Conservation (phyloP, 2,888 invertebrate species). For the Eristalinus sepulchralis region DNA sequence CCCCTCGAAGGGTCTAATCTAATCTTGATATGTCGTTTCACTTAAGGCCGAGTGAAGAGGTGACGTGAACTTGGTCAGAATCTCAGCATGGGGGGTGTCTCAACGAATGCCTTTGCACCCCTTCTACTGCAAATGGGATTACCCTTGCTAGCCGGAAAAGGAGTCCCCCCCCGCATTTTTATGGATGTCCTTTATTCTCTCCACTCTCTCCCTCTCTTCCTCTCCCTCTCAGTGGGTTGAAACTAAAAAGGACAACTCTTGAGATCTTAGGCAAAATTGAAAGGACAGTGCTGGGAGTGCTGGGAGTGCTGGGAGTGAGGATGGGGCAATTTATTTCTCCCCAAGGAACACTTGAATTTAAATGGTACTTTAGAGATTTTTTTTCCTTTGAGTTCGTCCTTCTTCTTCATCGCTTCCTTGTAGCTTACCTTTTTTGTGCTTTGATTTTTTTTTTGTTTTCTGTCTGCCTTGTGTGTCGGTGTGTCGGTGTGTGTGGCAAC, state of each 20-base stretch:
- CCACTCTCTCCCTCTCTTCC: neutral
- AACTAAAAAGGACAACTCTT: slow-evolving; percentile 12
- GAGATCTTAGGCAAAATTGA: slow-evolving; percentile 11
- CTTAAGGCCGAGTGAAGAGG: slow-evolving; percentile 5
- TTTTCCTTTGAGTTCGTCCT: too few relatives aligned
- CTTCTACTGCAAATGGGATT: neutral
- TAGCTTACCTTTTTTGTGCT: neutral
- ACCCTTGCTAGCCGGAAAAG: neutral
- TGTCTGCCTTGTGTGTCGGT: neutral
- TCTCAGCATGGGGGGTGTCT: neutral
- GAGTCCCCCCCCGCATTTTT: neutral
- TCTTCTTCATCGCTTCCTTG: neutral
- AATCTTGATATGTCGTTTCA: neutral
- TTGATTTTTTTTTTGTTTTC: slow-evolving; percentile 30
- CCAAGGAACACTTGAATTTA: slow-evolving; percentile 61
- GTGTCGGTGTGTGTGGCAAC: slow-evolving; percentile 6
- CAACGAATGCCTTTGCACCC: neutral
- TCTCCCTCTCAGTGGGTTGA: neutral
- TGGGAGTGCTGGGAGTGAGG: too few relatives aligned
- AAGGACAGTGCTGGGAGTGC: too few relatives aligned
- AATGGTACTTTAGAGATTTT: slow-evolving; percentile 56
- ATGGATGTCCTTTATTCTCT: neutral
- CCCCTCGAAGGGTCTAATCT: neutral
- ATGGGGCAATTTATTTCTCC: slow-evolving; percentile 58
- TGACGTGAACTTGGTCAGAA: neutral